phyloP scores from a whole-genome alignment of 2,888 invertebrate genomes.

The Epiblema foenella region DNA sequence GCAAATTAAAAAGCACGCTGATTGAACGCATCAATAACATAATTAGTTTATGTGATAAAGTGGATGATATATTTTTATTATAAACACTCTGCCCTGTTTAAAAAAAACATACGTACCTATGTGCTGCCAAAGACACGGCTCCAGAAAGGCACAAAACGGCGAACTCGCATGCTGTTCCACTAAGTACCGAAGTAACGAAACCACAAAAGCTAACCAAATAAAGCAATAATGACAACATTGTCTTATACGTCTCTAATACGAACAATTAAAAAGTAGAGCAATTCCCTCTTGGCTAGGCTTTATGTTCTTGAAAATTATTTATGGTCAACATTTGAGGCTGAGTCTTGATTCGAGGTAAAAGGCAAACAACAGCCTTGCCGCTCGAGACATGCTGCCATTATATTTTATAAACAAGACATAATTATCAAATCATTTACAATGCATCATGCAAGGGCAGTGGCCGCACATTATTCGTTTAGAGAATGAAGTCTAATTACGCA shows the following conservation, averaged over 20 bases:
- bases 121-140: not conserved
- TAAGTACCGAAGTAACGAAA: not conserved
- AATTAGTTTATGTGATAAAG: too few relatives aligned
- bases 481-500: conserved; percentile 7
- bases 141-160: not conserved
- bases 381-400: conserved; percentile 60
- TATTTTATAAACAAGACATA: conserved; percentile 44
- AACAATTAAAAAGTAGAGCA: conserved; percentile 47
- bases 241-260: not conserved
- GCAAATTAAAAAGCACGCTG: too few relatives aligned
- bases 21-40: too few relatives aligned
- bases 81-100: too few relatives aligned
- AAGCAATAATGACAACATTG: not conserved
- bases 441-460: conserved; percentile 32
- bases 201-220: not conserved
- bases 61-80: too few relatives aligned
- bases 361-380: conserved; percentile 71
- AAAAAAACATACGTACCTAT: too few relatives aligned
- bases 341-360: conserved; percentile 73
- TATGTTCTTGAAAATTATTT: conserved; percentile 67
- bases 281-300: conserved; percentile 65
- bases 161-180: not conserved
- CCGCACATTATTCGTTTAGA: conserved; percentile 3
- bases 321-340: conserved; percentile 68
- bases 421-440: conserved; percentile 41